Percentiles rank a stretch among this genome's conserved stretches.
These are phyloP conservation scores for Trididemnum clinides DNA, from an alignment of 23 tunicate species.

Conservation along the genomic window DNA sequence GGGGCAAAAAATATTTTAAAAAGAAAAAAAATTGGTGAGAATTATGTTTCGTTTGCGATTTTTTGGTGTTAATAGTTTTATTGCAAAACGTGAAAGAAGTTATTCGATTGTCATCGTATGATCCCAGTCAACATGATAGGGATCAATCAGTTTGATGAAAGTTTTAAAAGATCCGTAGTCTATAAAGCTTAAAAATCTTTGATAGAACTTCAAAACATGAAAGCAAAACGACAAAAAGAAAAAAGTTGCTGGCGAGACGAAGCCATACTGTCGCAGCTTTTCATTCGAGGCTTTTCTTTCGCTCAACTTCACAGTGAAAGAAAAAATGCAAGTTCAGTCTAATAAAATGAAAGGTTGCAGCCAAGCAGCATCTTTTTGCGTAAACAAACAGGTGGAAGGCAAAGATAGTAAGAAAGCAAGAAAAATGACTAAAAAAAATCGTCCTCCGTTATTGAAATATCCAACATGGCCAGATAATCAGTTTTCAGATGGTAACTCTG, in stretches of 20 bases:
- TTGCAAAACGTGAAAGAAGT: too few species aligned
- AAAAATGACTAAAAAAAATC: conserved; percentile 30
- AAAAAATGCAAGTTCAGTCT: neutral
- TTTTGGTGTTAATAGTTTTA: too few species aligned
- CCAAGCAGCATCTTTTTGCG: neutral
- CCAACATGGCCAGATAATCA: conserved; percentile 50
- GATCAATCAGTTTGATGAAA: too few species aligned
- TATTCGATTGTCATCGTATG: too few species aligned
- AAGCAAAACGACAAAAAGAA: conserved; percentile 23
- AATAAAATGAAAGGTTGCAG: conserved; percentile 1
- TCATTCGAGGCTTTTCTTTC: conserved; percentile 67
- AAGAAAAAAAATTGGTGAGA: too few species aligned
- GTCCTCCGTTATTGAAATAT: conserved; percentile 56
- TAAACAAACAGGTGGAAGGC: too few species aligned
- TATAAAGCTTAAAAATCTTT: too few species aligned
- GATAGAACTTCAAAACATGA: too few species aligned
- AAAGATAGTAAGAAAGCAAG: neutral
- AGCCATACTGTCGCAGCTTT: conserved; percentile 47
- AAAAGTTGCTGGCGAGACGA: conserved; percentile 4
- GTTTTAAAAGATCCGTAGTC: too few species aligned
- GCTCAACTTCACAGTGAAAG: conserved; percentile 41
- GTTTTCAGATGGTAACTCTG: neutral
- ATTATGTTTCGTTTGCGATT: too few species aligned
- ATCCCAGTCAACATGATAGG: too few species aligned
- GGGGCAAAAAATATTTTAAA: too few species aligned